A percentile compares a stretch with the other conserved stretches of the same genome.
Conservation (phyloP, 2,113 vertebrate genomes). For the Siniperca chuatsi region DNA sequence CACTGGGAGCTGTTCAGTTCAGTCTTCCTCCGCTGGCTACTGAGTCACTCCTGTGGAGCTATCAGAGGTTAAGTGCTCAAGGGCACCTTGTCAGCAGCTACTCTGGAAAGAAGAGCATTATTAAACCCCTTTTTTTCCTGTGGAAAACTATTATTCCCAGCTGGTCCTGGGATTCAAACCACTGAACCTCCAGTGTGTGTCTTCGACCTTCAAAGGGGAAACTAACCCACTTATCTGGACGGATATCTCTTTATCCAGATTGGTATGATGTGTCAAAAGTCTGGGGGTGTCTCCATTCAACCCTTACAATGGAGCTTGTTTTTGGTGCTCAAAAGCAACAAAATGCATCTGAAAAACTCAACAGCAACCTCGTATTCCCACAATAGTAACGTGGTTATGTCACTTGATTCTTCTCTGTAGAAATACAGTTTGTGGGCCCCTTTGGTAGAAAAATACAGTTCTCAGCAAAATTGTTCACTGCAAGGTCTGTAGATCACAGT, state of each 20-base stretch:
- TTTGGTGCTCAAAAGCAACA: background rate
- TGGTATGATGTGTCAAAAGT: background rate
- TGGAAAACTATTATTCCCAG: conserved; percentile 9
- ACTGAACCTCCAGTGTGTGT: conserved; percentile 16
- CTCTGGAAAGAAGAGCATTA: background rate
- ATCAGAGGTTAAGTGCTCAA: conserved; percentile 47
- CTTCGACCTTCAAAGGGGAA: background rate
- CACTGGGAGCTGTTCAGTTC: conserved; percentile 25
- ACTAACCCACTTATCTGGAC: background rate
- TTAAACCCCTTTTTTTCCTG: background rate
- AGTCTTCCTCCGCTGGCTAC: conserved; percentile 16
- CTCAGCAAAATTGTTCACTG: background rate
- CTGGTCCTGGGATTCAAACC: conserved; percentile 9
- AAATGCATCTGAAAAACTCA: background rate
- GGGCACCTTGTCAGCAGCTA: conserved; percentile 44
- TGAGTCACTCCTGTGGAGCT: conserved; percentile 36
- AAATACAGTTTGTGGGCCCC: background rate
- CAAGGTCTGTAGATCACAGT: background rate
- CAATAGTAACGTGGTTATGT: background rate
- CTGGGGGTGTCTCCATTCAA: background rate
- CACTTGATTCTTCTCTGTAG: background rate
- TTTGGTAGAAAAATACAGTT: background rate
- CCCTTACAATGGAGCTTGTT: background rate
- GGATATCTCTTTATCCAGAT: conserved; percentile 11
- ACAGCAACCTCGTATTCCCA: background rate